Base-by-base conservation (phyloP, 2,888 invertebrate genomes). In the Lycophotia porphyrea region DNA sequence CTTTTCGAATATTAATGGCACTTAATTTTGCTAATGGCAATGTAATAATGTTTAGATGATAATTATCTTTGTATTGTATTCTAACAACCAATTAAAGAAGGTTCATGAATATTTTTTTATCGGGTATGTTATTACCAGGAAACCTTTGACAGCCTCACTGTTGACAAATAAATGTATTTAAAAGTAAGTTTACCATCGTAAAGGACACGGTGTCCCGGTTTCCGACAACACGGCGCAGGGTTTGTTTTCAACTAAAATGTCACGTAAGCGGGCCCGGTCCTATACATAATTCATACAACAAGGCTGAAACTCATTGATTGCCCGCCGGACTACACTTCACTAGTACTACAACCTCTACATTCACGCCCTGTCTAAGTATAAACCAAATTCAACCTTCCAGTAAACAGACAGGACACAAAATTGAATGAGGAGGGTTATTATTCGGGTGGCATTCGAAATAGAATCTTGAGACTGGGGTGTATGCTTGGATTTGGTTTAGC, bases 261-360 rank as follows among this genome's bases (percentile, higher is more conserved):
- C 90, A 88, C 90, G 90, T 89, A 88, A 90, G 89, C 88, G 88
- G 85, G 86, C 82, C 74, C 84, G 86, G 84, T 81, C 78, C 89
- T 88, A 92, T 93, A 93, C 92, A 93, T 93, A 91, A 94, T 94
- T 94, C 93, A 94, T 94, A 89, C 86, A 82, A 87, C 92, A 87
- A 89, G 89, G 90, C 92, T 92, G 90, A 89, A 90, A 91, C 90
- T 93, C 95, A 95, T 95, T 95, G 95, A 95, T 95, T 95, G 89
- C 90, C 86, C 89, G 89, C 81, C 90, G 88, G 89, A 87, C 91
- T 90, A 90, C 89, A 87, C 88, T 82, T 86, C 88, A 88, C 87
- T 90, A 90, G 89, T 91, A 90, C 84, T 88, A 86, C 89, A 85
- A 88, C 85, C 85, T 80, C 84, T 75, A 86, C 74, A 80, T 76